Percentiles rank a stretch among this genome's conserved stretches.
These are phyloP conservation scores for Erannis defoliaria DNA, from an alignment of 2,888 invertebrate genomes.

Conservation along the genomic window DNA sequence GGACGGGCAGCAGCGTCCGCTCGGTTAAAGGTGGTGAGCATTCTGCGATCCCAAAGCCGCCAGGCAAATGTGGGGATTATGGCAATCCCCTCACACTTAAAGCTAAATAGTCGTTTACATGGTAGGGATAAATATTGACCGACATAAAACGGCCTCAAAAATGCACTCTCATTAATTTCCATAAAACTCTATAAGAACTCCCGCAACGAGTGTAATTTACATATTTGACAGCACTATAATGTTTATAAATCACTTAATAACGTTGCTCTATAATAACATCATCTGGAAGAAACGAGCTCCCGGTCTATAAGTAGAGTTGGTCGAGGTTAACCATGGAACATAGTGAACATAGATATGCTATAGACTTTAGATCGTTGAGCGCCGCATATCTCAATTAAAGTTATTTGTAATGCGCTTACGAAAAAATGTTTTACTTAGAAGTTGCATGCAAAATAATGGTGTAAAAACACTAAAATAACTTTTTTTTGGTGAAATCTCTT, in stretches of 20 bases:
- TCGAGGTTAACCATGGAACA: slow-evolving; percentile 48
- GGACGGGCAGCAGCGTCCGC: too few relatives aligned
- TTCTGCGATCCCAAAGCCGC: too few relatives aligned
- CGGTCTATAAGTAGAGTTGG: slow-evolving; percentile 51
- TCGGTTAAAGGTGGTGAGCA: too few relatives aligned
- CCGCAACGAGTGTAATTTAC: slow-evolving; percentile 27
- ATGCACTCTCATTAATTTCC: slow-evolving; percentile 14
- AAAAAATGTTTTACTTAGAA: too few relatives aligned
- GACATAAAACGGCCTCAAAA: slow-evolving; percentile 25
- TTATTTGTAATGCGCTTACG: too few relatives aligned
- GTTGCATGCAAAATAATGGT: too few relatives aligned
- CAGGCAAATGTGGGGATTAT: too few relatives aligned
- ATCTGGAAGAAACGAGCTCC: slow-evolving; percentile 53
- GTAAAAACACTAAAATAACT: too few relatives aligned
- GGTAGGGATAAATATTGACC: slow-evolving; percentile 7
- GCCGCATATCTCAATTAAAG: too few relatives aligned
- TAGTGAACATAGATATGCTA: slow-evolving; percentile 24
- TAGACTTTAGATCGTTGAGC: too few relatives aligned
- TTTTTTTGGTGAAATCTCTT: too few relatives aligned
- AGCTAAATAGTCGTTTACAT: not conserved
- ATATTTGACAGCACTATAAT: slow-evolving; percentile 39
- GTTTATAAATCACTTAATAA: slow-evolving; percentile 46
- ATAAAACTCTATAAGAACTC: slow-evolving; percentile 28
- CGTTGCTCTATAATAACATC: slow-evolving; percentile 51
- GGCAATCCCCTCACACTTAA: too few relatives aligned